Percentiles rank a stretch among this genome's conserved stretches.
phyloP scores from a whole-genome alignment of 2,797 vertebrate genomes.

The Distichodus sexfasciatus region DNA sequence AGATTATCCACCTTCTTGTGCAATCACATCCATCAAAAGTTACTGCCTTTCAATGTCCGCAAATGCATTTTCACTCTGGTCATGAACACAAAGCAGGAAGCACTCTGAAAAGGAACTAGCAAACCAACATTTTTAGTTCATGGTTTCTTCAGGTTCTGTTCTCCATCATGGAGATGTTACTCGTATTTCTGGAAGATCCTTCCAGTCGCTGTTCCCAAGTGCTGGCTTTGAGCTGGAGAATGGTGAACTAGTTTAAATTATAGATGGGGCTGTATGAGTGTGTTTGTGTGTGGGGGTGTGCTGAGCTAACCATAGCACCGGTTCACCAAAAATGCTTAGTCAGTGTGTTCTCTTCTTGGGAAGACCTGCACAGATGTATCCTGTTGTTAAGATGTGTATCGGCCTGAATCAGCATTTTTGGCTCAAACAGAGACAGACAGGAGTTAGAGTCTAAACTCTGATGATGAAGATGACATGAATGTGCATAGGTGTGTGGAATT shows the following conservation, averaged over 20 bases:
- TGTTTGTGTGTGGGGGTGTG: neutral
- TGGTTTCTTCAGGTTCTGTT: neutral
- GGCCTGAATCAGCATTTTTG: slow-evolving; percentile 25
- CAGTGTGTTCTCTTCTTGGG: slow-evolving; percentile 46
- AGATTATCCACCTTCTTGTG: neutral
- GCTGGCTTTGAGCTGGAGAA: neutral
- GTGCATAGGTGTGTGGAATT: neutral
- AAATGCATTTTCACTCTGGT: neutral
- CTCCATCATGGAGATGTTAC: neutral
- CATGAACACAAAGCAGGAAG: neutral
- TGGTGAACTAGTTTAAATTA: slow-evolving; percentile 11
- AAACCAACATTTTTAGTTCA: neutral
- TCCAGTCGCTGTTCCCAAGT: neutral
- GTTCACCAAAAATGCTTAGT: slow-evolving; percentile 40
- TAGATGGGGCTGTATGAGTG: slow-evolving; percentile 7
- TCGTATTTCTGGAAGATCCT: neutral
- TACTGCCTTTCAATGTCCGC: neutral
- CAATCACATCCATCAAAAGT: slow-evolving; percentile 3
- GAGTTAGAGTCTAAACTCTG: neutral
- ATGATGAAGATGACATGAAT: neutral
- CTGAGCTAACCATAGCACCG: slow-evolving; percentile 4
- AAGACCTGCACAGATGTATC: slow-evolving; percentile 55
- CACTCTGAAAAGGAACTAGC: neutral
- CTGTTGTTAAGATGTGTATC: slow-evolving; percentile 45
- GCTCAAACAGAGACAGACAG: neutral